A percentile compares a stretch with the other conserved stretches of the same genome.
These are phyloP conservation scores for Tyria jacobaeae DNA, from an alignment of 2,888 invertebrate species.

Conservation along the genomic window DNA sequence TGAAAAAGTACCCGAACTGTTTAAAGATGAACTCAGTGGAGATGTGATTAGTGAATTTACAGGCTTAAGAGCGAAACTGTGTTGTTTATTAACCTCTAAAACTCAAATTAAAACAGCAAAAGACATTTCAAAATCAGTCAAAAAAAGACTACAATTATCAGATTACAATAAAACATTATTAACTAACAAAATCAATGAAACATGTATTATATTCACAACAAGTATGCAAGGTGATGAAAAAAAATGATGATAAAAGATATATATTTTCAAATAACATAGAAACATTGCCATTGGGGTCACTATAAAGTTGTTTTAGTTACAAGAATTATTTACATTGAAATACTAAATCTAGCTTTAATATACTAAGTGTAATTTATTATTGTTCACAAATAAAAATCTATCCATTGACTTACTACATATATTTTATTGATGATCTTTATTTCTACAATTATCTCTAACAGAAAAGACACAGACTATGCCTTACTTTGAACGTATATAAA, in stretches of 20 bases:
- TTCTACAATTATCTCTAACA: too few relatives aligned
- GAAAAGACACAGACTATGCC: too few relatives aligned
- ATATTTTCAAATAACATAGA: neutral
- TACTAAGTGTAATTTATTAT: too few relatives aligned
- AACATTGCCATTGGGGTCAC: conserved; percentile 15
- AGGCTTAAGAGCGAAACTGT: conserved; percentile 25
- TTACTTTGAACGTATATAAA: too few relatives aligned
- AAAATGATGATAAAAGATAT: conserved; percentile 8
- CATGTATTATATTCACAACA: conserved; percentile 9
- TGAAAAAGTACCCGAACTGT: conserved; percentile 17
- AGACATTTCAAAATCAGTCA: conserved; percentile 12
- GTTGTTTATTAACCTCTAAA: conserved; percentile 17
- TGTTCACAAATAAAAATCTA: too few relatives aligned
- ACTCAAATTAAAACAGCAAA: conserved; percentile 13
- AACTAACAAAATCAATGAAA: conserved; percentile 4
- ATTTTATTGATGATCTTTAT: too few relatives aligned
- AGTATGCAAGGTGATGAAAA: conserved; percentile 4
- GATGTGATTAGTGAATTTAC: conserved; percentile 23
- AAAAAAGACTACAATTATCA: conserved; percentile 1
- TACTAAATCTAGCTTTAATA: too few relatives aligned
- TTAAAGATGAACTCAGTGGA: conserved; percentile 26
- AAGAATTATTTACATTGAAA: too few relatives aligned
- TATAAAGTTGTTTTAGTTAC: too few relatives aligned
- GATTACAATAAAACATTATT: conserved; percentile 10
- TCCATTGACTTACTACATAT: too few relatives aligned